Base-by-base conservation (phyloP, 2,888 invertebrate genomes). In the Drosophila falleni region DNA sequence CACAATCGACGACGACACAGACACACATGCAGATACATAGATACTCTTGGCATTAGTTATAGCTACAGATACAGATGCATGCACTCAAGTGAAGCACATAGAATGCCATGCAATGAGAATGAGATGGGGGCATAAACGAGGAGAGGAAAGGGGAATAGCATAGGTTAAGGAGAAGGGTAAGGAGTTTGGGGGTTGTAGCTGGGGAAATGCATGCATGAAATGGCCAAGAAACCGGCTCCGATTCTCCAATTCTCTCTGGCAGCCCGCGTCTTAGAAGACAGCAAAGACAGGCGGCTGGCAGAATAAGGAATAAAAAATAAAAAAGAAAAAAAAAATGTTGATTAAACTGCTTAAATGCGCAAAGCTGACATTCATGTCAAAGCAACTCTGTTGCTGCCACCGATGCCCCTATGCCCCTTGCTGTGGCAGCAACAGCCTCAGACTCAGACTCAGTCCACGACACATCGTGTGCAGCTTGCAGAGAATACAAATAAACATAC, bases 321-420 rank as follows among this genome's bases (percentile, higher is more conserved):
- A 63, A 68, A 54, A 70, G 70, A 63, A 82, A 77, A 87, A 71
- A 63, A 82, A 77, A 87, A 72, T 63, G 82, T 85, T 88, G 88
- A 87, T 89, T 88, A 88, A 89, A 90, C 88, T 90, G 76, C 90
- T 89, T 89, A 87, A 87, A 85, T 90, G 88, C 78, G 74, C 86
- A 88, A 82, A 89, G 89, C 87, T 88, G 88, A 88, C 88, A 88
- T 89, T 90, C 90, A 89, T 90, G 90, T 88, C 88, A 88, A 90
- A 88, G 88, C 89, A 83, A 83, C 75, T 77, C 66, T 71, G 59
- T 61, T 64, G 39, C 35, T 15, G 6, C 11, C 26, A 26, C 26
- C 4, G 26, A 26, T 26, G 6, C 10, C 41, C 19, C 29, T 31
- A 26, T 26, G 6, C 10, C 41, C 19, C 29, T 31, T 26, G 2